Evolutionary conservation across 1,140 invertebrate species (phyloP), one percentile per base, ranked within the genome.

Genomic region (Lasioglossum albipes): DNA sequence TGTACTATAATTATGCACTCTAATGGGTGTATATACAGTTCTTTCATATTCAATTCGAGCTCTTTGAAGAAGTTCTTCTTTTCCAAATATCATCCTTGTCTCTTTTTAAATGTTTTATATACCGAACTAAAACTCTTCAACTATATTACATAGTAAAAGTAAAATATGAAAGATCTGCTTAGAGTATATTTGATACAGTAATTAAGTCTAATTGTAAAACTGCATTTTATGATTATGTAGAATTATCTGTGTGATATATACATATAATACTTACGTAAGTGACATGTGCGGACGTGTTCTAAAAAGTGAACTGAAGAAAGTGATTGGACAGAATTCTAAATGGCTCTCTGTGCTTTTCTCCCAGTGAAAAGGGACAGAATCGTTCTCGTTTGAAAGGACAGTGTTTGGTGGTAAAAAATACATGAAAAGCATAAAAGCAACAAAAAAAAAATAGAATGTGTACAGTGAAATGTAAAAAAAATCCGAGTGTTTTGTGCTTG

Each of bases 391-490:
- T 52, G 31, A 86, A 89, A 87, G 82, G 88, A 91, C 89, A 90
- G 91, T 92, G 90, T 87, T 89, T 88, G 85, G 89, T 92, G 85
- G 84, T 86, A 45, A 78, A 64, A 45, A 78, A 64, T 78, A 87
- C 78, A 83, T 84, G 80, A 79, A 83, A 77, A 88, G 78, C 76
- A 78, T 83, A 85, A 72, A 77, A 75, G 65, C 36, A 36, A 79
- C 36, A 36, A 79, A 78, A 78, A 78, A 75, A 79, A 84, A 75
- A 83, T 71, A 66, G 82, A 84, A 83, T 89, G 92, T 93, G 92
- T 93, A 91, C 85, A 93, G 92, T 93, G 92, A 92, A 84, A 84
- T 93, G 91, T 93, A 91, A 84, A 89, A 84, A 83, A 88, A 87
- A 89, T 86, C 81, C 70, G 85, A 90, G 91, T 93, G 92, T 90